phyloP scores from a whole-genome alignment of 2,797 vertebrate species.

The Eleutherodactylus coqui region DNA sequence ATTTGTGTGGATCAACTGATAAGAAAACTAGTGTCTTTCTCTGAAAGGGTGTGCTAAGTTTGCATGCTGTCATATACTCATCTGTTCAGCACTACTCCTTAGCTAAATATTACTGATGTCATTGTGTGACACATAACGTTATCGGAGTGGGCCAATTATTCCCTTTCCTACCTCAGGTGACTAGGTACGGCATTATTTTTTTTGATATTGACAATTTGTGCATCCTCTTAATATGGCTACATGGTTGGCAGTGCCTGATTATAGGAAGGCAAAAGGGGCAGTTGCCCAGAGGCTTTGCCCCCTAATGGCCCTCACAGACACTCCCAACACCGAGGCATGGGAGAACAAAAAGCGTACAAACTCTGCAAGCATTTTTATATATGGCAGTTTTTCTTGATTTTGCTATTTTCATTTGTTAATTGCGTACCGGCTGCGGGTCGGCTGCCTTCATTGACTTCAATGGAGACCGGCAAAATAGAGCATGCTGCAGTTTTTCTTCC shows the following conservation, averaged over 20 bases:
- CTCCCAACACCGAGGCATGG: not conserved
- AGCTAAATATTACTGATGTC: conserved; percentile 53
- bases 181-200: not conserved
- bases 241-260: too few species aligned
- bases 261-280: not conserved
- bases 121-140: conserved; percentile 36
- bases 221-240: not conserved
- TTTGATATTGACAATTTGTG: not conserved
- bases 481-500: too few species aligned
- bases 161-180: not conserved
- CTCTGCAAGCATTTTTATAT: too few species aligned
- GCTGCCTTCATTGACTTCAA: too few species aligned
- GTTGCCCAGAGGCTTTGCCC: not conserved
- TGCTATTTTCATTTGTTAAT: too few species aligned
- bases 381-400: not conserved
- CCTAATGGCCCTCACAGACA: not conserved
- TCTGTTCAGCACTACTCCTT: conserved; percentile 41
- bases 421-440: too few species aligned
- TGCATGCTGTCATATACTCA: conserved; percentile 42
- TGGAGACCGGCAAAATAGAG: too few species aligned
- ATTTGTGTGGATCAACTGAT: not conserved
- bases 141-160: not conserved
- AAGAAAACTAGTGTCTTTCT: conserved; percentile 22
- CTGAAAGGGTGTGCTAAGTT: conserved; percentile 53
- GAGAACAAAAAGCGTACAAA: too few species aligned